phyloP scores from a whole-genome alignment of 2,888 invertebrate genomes.

The Acleris sparsana region DNA sequence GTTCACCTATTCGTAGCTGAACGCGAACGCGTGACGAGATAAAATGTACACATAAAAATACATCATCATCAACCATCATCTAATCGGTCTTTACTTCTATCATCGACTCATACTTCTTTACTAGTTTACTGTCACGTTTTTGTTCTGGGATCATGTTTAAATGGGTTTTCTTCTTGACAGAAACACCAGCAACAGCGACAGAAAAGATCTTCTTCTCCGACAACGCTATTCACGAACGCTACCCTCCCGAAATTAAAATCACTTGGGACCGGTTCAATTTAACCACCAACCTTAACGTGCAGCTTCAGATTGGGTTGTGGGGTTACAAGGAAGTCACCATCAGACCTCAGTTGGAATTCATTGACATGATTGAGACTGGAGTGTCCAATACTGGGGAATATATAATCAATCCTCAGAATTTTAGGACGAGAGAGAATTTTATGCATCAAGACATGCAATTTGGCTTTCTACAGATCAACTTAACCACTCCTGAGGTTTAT shows the following conservation, averaged over 20 bases:
- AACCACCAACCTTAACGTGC: constrained; percentile 90
- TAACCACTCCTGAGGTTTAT: constrained; percentile 89
- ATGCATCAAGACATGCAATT: constrained; percentile 90
- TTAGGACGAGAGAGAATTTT: constrained; percentile 86
- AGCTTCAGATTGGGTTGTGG: constrained; percentile 92
- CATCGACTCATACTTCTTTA: background rate
- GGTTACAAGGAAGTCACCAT: constrained; percentile 94
- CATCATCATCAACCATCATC: too few relatives aligned
- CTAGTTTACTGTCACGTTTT: background rate
- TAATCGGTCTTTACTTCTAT: background rate
- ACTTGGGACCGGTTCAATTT: constrained; percentile 94
- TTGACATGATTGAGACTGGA: constrained; percentile 88
- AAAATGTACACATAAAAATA: too few relatives aligned
- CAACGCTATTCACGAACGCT: constrained; percentile 87
- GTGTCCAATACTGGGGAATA: constrained; percentile 88
- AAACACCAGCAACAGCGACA: constrained; percentile 94
- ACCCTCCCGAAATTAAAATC: constrained; percentile 89
- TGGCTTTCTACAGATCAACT: constrained; percentile 93
- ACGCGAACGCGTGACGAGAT: too few relatives aligned
- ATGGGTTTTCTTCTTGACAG: constrained; percentile 65
- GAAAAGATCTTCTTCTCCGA: constrained; percentile 93
- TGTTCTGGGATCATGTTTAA: background rate
- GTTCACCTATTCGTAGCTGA: too few relatives aligned
- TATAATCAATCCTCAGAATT: constrained; percentile 89
- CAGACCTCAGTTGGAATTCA: constrained; percentile 90